Evolutionary conservation across 1,140 invertebrate genomes (phyloP).

Genomic region (Anoplophora glabripennis): DNA sequence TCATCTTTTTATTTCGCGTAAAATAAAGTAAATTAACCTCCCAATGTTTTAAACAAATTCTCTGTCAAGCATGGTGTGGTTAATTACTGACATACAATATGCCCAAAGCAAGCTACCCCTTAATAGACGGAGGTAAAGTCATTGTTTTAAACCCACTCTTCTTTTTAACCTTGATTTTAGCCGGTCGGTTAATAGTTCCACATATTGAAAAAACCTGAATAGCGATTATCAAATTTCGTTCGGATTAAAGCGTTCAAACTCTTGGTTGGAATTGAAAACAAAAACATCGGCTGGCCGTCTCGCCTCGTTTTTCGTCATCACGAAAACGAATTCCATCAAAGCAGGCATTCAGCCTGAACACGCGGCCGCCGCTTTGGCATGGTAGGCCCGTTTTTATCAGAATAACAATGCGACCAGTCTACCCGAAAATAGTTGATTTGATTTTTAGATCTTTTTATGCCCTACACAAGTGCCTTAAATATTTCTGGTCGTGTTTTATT

Average conservation of each 20-base stretch:
- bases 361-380: no score
- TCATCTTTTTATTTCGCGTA: no score
- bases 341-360: background rate
- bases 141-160: background rate
- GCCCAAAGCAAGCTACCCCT: no score
- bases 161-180: background rate
- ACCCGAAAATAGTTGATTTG: background rate
- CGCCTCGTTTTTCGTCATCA: conserved; percentile 10
- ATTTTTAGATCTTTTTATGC: background rate
- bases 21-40: no score
- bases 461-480: background rate
- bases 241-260: conserved; percentile 9
- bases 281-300: conserved; percentile 12
- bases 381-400: background rate
- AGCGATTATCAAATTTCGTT: conserved; percentile 4
- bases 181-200: background rate
- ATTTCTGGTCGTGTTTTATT: background rate
- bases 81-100: no score
- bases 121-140: no score
- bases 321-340: conserved; percentile 8
- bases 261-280: background rate
- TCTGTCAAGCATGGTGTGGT: no score
- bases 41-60: no score
- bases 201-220: background rate
- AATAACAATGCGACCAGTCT: conserved; percentile 1